Conservation (phyloP, 2,888 invertebrate species). For the Catocala nupta region DNA sequence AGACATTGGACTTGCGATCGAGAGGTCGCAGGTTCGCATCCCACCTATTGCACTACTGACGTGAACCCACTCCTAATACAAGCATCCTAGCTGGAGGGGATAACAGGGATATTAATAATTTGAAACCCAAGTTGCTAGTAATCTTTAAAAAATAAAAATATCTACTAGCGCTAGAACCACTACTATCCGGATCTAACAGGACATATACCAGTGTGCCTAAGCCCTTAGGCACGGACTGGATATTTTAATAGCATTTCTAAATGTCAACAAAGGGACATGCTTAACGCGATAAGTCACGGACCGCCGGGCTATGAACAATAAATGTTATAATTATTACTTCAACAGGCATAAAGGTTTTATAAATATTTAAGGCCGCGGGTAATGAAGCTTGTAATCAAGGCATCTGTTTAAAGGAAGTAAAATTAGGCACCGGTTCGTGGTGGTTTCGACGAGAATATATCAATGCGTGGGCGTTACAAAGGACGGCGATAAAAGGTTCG, state of each 20-base stretch:
- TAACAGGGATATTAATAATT: no score
- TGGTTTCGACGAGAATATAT: conserved; percentile 5
- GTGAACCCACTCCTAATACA: no score
- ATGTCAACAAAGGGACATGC: conserved; percentile 62
- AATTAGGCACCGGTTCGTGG: conserved; percentile 10
- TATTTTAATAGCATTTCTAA: conserved; percentile 65
- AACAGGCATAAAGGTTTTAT: conserved; percentile 31
- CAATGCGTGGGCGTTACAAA: conserved; percentile 17
- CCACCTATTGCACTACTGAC: no score
- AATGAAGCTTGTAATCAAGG: conserved; percentile 19
- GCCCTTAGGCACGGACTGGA: conserved; percentile 3
- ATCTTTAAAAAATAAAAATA: no score
- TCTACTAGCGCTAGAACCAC: no score
- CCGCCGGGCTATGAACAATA: conserved; percentile 50
- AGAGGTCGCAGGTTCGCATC: no score
- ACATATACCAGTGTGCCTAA: neutral
- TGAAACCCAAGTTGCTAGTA: no score
- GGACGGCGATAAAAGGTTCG: conserved; percentile 13
- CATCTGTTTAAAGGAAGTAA: conserved; percentile 11
- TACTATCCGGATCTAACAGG: neutral
- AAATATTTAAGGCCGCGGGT: conserved; percentile 34
- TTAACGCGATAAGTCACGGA: conserved; percentile 63
- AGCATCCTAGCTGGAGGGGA: no score
- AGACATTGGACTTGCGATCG: no score
- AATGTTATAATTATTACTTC: conserved; percentile 52